Evolutionary conservation across 2,888 invertebrate genomes (phyloP).

Genomic region (Baronia brevicornis): DNA sequence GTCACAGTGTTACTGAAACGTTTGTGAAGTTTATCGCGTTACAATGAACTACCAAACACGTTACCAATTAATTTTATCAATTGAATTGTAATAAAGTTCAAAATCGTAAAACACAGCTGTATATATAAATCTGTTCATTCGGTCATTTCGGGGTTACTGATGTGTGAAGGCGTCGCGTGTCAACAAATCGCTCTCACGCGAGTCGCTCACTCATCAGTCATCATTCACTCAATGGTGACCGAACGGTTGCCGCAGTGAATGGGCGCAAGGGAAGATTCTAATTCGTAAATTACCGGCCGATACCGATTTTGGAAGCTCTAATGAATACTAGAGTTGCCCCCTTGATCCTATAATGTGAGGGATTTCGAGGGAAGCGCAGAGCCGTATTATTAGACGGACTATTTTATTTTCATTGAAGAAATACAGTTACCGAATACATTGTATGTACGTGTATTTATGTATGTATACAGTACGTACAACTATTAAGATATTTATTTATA

Average conservation of each 20-base stretch:
- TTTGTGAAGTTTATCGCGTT: constrained; percentile 1
- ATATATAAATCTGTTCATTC: constrained; percentile 1
- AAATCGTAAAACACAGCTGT: constrained; percentile 4
- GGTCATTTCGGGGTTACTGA: constrained; percentile 20
- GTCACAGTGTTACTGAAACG: not conserved
- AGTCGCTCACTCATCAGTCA: constrained; percentile 24
- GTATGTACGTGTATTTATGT: no score
- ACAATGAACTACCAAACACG: constrained; percentile 2
- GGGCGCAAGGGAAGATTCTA: constrained; percentile 23
- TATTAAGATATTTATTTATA: no score
- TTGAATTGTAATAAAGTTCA: not conserved
- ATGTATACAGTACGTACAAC: no score
- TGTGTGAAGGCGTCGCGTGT: constrained; percentile 28
- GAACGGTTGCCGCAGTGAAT: constrained; percentile 22
- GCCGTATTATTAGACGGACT: no score
- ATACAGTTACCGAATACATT: no score
- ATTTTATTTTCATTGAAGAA: no score
- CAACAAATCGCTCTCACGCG: constrained; percentile 31
- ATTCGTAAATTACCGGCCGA: constrained; percentile 25
- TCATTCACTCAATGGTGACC: constrained; percentile 20
- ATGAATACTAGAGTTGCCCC: constrained; percentile 12
- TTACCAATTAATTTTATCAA: not conserved
- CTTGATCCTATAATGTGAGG: constrained; percentile 12
- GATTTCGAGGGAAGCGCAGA: no score
- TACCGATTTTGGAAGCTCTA: constrained; percentile 11